A percentile compares a stretch with the other conserved stretches of the same genome.
phyloP scores from a whole-genome alignment of 2,113 vertebrate species.

The Trichechus manatus region DNA sequence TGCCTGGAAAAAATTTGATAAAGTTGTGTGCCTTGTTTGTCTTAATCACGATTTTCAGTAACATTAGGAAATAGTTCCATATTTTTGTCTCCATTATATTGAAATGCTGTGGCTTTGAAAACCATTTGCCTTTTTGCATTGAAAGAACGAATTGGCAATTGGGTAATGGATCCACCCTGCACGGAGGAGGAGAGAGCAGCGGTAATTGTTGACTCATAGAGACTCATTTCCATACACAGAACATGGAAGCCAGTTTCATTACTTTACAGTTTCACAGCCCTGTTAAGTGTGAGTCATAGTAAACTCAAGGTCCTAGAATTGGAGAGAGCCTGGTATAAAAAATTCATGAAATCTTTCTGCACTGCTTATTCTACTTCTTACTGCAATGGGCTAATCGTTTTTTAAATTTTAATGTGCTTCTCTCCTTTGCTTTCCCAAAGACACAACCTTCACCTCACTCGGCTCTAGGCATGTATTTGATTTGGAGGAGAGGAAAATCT shows the following conservation, averaged over 20 bases:
- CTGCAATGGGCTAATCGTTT: slow-evolving; percentile 1
- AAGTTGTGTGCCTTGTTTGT: neutral
- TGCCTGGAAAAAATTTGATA: slow-evolving; percentile 29
- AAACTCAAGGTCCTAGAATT: slow-evolving; percentile 43
- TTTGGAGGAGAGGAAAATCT: neutral
- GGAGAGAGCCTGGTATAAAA: slow-evolving; percentile 48
- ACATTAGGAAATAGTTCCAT: neutral
- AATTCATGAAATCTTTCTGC: slow-evolving; percentile 64
- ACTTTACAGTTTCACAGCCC: neutral
- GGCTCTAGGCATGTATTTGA: neutral
- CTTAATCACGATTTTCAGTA: slow-evolving; percentile 33
- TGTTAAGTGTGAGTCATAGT: slow-evolving; percentile 66
- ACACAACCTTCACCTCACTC: neutral
- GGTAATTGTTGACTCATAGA: slow-evolving; percentile 17
- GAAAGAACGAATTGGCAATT: neutral
- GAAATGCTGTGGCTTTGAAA: neutral
- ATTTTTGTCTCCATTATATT: neutral
- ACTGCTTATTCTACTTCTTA: neutral
- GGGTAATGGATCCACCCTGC: neutral
- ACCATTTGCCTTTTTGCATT: neutral
- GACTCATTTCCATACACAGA: slow-evolving; percentile 21
- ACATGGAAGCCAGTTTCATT: slow-evolving; percentile 37
- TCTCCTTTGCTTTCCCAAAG: slow-evolving; percentile 51
- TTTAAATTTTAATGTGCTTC: slow-evolving; percentile 73
- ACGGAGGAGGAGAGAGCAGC: neutral